Evolutionary conservation across 2,797 vertebrate species (phyloP), one percentile per base, ranked within the genome.

Genomic region (Rhincodon typus): DNA sequence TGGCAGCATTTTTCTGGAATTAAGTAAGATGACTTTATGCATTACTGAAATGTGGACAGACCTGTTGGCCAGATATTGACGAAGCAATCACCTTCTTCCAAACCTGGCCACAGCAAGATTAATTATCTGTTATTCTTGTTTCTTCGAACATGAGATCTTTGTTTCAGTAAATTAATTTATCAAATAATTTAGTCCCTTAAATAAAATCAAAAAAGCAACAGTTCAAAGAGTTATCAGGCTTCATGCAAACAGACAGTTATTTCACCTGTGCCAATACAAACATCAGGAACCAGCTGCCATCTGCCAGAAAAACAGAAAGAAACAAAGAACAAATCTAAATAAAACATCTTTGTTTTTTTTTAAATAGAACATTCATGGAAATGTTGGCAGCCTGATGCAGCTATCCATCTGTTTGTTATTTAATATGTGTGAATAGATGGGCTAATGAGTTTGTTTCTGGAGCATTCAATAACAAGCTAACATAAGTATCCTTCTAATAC

Each of bases 361-460:
- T 98, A 98, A 72, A 97, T 98, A 98, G 98, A 98, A 98, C 98
- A 99, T 98, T 98, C 98, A 99, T 98, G 98, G 99, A 99, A 98
- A 99, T 99, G 99, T 98, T 98, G 99, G 98, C 98, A 98, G 97
- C 98, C 98, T 98, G 98, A 98, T 98, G 98, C 98, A 98, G 98
- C 98, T 98, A 95, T 98, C 99, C 99, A 99, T 99, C 99, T 99
- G 99, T 99, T 99, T 99, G 99, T 99, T 99, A 99, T 99, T 99
- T 99, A 99, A 99, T 99, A 99, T 99, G 99, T 99, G 99, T 99
- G 99, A 99, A 99, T 99, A 99, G 99, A 99, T 99, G 99, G 99
- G 99, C 99, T 99, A 99, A 99, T 99, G 99, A 99, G 99, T 99
- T 99, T 99, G 99, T 99, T 99, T 99, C 99, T 98, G 98, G 99